phyloP scores from a whole-genome alignment of 2,113 vertebrate species.

The Ploceus nigricollis region DNA sequence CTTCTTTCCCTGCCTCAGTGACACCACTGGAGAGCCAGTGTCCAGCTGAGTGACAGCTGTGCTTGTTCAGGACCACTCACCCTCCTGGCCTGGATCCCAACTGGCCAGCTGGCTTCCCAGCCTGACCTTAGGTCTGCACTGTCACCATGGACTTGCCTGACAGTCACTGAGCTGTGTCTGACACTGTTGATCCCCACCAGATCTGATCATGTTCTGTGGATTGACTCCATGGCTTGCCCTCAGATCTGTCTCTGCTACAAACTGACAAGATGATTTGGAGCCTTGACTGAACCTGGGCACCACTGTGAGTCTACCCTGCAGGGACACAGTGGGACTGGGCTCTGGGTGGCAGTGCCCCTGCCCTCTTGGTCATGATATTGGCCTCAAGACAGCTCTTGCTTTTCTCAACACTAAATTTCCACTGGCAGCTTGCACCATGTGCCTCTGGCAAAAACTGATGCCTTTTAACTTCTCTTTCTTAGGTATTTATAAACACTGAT shows the following conservation, averaged over 20 bases:
- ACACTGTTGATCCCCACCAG: neutral
- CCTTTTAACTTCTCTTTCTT: neutral
- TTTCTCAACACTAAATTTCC: neutral
- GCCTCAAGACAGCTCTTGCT: neutral
- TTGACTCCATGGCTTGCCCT: neutral
- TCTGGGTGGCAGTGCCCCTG: neutral
- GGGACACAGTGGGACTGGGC: neutral
- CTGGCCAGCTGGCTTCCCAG: neutral
- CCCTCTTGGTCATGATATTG: neutral
- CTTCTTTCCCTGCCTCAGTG: neutral
- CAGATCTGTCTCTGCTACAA: neutral
- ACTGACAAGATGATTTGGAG: neutral
- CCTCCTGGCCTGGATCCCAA: neutral
- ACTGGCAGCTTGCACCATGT: neutral
- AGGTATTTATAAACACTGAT: neutral
- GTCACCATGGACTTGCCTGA: neutral
- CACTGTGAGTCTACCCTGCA: neutral
- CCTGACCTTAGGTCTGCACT: neutral
- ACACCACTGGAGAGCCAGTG: neutral
- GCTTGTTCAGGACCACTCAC: neutral
- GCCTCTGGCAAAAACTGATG: neutral
- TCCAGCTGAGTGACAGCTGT: neutral
- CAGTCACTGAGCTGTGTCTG: neutral
- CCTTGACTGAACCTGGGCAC: neutral
- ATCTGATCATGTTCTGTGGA: neutral